Conservation (phyloP, 2,797 vertebrate species). For the Octomys mimax region DNA sequence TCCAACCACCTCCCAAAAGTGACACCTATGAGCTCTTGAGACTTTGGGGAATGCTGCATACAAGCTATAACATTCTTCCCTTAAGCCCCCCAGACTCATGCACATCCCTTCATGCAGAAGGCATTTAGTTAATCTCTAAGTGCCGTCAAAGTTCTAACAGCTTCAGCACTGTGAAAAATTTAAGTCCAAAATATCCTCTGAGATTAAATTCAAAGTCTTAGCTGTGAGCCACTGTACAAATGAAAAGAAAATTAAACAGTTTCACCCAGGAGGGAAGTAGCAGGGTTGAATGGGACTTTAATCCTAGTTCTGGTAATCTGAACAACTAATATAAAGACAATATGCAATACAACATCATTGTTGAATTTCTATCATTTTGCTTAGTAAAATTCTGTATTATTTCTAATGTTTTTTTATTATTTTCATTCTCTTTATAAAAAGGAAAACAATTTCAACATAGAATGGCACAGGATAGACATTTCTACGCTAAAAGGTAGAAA, state of each 20-base stretch:
- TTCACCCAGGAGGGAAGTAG: neutral
- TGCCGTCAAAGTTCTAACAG: neutral
- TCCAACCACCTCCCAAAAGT: neutral
- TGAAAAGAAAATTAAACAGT: neutral
- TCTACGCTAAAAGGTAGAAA: neutral
- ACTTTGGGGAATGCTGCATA: neutral
- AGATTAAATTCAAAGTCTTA: neutral
- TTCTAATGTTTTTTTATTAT: too few species aligned
- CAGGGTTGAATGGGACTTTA: too few species aligned
- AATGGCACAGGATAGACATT: neutral
- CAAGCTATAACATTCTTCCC: neutral
- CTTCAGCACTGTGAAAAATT: neutral
- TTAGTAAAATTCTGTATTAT: too few species aligned
- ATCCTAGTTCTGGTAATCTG: too few species aligned
- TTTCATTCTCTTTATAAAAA: too few species aligned
- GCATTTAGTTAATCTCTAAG: neutral
- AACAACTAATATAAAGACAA: too few species aligned
- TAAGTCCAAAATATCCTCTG: neutral
- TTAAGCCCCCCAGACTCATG: neutral
- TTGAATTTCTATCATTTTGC: too few species aligned
- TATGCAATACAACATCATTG: too few species aligned
- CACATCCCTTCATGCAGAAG: neutral
- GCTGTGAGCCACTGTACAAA: neutral
- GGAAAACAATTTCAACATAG: neutral
- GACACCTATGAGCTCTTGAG: neutral